These are phyloP conservation scores for Leucoptera coffeella DNA, from an alignment of 2,888 invertebrate species.

Conservation along the genomic window DNA sequence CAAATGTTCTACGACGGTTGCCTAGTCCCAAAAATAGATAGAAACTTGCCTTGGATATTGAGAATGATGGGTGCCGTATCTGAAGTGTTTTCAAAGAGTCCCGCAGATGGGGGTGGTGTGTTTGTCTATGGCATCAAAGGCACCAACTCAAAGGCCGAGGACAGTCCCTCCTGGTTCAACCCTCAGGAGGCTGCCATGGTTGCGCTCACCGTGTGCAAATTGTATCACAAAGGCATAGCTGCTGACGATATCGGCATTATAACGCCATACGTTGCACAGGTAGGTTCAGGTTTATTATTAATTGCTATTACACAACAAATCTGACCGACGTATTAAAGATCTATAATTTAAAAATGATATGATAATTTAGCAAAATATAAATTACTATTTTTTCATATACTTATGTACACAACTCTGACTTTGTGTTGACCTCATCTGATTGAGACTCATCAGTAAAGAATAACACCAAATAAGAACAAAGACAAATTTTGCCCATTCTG, in stretches of 20 bases:
- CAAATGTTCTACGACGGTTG: constrained; percentile 79
- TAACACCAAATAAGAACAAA: too few species aligned
- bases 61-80: constrained; percentile 15
- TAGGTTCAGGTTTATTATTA: too few species aligned
- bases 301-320: too few species aligned
- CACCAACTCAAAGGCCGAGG: constrained; percentile 61
- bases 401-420: too few species aligned
- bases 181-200: constrained; percentile 67
- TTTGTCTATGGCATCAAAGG: constrained; percentile 70
- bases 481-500: too few species aligned
- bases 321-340: too few species aligned
- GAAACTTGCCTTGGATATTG: constrained; percentile 17
- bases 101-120: constrained; percentile 36
- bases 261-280: constrained; percentile 90
- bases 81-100: constrained; percentile 17
- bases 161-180: constrained; percentile 88
- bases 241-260: constrained; percentile 80
- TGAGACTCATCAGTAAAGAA: too few species aligned
- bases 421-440: too few species aligned
- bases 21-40: constrained; percentile 58
- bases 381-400: too few species aligned
- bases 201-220: constrained; percentile 46
- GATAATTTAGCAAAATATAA: too few species aligned
- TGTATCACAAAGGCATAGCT: constrained; percentile 60
- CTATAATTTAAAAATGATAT: too few species aligned